A percentile compares a stretch with the other conserved stretches of the same genome.
Conservation (phyloP, 1,140 invertebrate species). For the Pseudomyrmex gracilis region DNA sequence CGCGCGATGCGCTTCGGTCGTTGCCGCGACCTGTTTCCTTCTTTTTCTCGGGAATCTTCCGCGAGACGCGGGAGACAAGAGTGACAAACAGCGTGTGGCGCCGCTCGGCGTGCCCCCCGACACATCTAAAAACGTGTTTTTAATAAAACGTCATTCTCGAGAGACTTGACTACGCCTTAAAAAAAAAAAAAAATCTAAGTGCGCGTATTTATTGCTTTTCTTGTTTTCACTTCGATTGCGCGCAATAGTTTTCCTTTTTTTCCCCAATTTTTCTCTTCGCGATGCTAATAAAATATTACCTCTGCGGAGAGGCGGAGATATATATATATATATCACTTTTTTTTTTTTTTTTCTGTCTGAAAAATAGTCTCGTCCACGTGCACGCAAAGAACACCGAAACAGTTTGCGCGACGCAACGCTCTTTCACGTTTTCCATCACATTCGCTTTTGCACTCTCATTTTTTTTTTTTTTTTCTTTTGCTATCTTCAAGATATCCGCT, state of each 20-base stretch:
- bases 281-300: constrained; percentile 65
- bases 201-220: constrained; percentile 9
- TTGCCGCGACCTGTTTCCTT: background rate
- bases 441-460: constrained; percentile 19
- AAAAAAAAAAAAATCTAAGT: background rate
- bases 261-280: background rate
- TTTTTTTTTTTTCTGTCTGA: constrained; percentile 44
- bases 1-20: constrained; percentile 15
- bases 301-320: constrained; percentile 1
- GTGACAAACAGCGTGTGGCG: background rate
- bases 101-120: background rate
- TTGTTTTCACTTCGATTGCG: constrained; percentile 15
- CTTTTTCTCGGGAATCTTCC: background rate
- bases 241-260: constrained; percentile 60
- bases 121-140: constrained; percentile 4
- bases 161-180: background rate
- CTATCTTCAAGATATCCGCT: constrained; percentile 25
- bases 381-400: constrained; percentile 65
- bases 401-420: constrained; percentile 54
- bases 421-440: constrained; percentile 30
- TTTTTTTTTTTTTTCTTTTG: background rate
- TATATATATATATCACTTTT: constrained; percentile 55
- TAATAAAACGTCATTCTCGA: constrained; percentile 8
- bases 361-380: constrained; percentile 54
- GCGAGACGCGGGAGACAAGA: constrained; percentile 23